Evolutionary conservation across 1,140 invertebrate species (phyloP).

Genomic region (Lamellibrachia luymesi): DNA sequence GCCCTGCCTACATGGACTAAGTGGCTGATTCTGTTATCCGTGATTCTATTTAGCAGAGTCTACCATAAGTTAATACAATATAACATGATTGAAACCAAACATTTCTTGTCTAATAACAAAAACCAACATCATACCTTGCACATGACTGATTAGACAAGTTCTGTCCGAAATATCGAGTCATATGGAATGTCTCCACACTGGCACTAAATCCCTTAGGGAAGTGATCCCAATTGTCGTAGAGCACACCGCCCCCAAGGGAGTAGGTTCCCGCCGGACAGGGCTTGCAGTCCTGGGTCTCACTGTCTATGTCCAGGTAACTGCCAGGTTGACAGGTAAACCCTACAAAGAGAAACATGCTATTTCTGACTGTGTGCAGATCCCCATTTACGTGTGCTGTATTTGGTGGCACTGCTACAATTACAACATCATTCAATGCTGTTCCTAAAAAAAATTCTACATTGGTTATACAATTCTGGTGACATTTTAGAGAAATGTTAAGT

Average conservation of each 20-base stretch:
- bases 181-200: slow-evolving; percentile 55
- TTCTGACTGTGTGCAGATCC: background rate
- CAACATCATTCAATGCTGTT: too few relatives aligned
- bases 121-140: background rate
- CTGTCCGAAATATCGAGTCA: background rate
- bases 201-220: slow-evolving; percentile 58
- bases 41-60: too few relatives aligned
- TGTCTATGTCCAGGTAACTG: slow-evolving; percentile 57
- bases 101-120: background rate
- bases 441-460: too few relatives aligned
- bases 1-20: too few relatives aligned
- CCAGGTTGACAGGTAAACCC: slow-evolving; percentile 60
- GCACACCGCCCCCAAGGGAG: slow-evolving; percentile 61
- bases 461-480: too few relatives aligned
- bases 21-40: too few relatives aligned
- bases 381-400: background rate
- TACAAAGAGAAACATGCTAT: slow-evolving; percentile 31
- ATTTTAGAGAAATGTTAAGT: too few relatives aligned
- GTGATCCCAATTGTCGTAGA: slow-evolving; percentile 60
- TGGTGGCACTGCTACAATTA: too few relatives aligned
- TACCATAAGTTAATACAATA: too few relatives aligned
- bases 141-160: background rate
- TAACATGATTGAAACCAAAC: too few relatives aligned
- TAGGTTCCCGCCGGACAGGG: slow-evolving; percentile 60
- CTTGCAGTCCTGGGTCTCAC: slow-evolving; percentile 56